Base-by-base conservation (phyloP, 2,113 vertebrate species). In the Corythoichthys intestinalis region DNA sequence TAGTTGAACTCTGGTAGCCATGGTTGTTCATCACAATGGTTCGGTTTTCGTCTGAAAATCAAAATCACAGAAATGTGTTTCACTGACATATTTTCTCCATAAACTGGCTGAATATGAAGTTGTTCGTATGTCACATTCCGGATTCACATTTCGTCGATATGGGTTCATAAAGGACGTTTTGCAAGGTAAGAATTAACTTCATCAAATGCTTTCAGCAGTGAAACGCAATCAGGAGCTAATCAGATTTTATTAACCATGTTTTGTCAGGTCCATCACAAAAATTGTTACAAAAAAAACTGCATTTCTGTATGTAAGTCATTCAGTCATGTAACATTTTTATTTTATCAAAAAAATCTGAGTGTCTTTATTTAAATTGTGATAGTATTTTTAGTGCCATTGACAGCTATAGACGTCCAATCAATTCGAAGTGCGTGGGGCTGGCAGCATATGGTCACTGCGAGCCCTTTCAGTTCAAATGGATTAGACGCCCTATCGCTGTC, bases 101-200 rank as follows among this genome's bases (percentile, higher is more conserved):
- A 66, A 17, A 20, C 46, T 70, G 47, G 35, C 35, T 14, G 75
- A 13, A 61, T 41, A 76, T 53, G 46, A 65, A 20, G 34, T 20
- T 35, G 11, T 12, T n/a, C 50, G 17, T 38, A 6, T 67, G 46
- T 44, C 6, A 35, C 15, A 39, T 1, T 4, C 9, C 2, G 77
- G 76, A 81, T 65, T 74, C 64, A 67, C 53, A 56, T 44, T 13
- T 2, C 70, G n/a, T 68, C 62, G 12, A 56, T 28, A 63, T 4
- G 34, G 35, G 53, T 67, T 50, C 69, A 37, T 63, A 66, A 78
- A 74, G 67, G 35, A 77, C 57, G 46, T 66, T 54, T 14, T 58
- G 3, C 28, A 68, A 78, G 87, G 87, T 89, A 84, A 85, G 61
- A 7, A 58, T 58, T 58, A 34, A n/a, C 34, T 37, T 37, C 12